Evolutionary conservation across 1,140 invertebrate genomes (phyloP).

Genomic region (Brachionus asplanchnoidis): DNA sequence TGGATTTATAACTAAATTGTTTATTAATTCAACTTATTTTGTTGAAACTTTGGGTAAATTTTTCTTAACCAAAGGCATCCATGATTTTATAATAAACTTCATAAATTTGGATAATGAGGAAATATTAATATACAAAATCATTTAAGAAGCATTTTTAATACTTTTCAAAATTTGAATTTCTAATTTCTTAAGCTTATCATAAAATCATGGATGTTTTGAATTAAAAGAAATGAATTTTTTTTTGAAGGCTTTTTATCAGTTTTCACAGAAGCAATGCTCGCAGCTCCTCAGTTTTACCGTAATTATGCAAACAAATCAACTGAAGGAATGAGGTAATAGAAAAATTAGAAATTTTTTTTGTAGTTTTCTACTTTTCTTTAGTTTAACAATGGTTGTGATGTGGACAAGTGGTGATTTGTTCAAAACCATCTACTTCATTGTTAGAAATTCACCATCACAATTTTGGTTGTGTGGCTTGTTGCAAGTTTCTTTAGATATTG

Average conservation of each 20-base stretch:
- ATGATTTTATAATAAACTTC: constrained; percentile 48
- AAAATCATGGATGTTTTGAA: neutral
- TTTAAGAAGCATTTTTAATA: too few relatives aligned
- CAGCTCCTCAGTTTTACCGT: constrained; percentile 81
- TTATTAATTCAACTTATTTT: constrained; percentile 66
- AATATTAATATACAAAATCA: too few relatives aligned
- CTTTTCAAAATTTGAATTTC: too few relatives aligned
- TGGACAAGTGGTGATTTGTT: constrained; percentile 89
- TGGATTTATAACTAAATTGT: constrained; percentile 77
- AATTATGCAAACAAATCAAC: constrained; percentile 86
- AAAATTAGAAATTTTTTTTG: neutral
- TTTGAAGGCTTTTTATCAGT: constrained; percentile 81
- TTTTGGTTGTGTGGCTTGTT: constrained; percentile 90
- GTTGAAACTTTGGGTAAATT: constrained; percentile 48
- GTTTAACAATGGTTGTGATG: constrained; percentile 73
- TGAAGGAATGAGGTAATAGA: constrained; percentile 82
- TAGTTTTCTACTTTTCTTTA: constrained; percentile 56
- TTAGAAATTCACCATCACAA: constrained; percentile 80
- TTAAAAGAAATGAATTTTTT: constrained; percentile 65
- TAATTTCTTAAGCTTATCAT: neutral
- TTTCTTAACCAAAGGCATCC: constrained; percentile 14
- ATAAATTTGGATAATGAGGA: too few relatives aligned
- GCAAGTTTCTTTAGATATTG: constrained; percentile 76
- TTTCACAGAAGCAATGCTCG: constrained; percentile 91
- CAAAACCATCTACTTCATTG: constrained; percentile 91